Conservation (phyloP, 2,113 vertebrate genomes). For the Poeciliopsis occidentalis region DNA sequence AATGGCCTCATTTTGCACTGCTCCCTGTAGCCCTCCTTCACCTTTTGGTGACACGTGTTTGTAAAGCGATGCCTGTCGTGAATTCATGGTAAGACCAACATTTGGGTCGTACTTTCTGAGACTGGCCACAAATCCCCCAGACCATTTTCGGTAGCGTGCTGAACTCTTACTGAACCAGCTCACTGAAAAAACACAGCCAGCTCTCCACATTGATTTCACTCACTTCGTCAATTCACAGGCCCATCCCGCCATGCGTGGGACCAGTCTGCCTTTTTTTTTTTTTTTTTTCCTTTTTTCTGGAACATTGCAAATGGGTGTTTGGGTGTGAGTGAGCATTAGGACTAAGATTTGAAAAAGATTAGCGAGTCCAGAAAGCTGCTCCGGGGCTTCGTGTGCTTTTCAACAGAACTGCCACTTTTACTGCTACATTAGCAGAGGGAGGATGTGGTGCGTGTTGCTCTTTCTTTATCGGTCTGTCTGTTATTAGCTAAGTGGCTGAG, state of each 20-base stretch:
- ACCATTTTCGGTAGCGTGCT: slow-evolving; percentile 49
- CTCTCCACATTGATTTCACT: slow-evolving; percentile 66
- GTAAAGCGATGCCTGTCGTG: slow-evolving; percentile 5
- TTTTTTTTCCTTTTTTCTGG: slow-evolving; percentile 19
- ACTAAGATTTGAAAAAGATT: slow-evolving; percentile 67
- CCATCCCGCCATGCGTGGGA: slow-evolving; percentile 34
- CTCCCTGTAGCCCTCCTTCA: not conserved
- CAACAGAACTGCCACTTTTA: slow-evolving; percentile 36
- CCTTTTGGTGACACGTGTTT: slow-evolving; percentile 2
- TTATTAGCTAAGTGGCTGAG: slow-evolving; percentile 55
- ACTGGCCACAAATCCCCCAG: slow-evolving; percentile 32
- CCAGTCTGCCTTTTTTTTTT: slow-evolving; percentile 22
- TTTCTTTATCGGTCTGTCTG: slow-evolving; percentile 23
- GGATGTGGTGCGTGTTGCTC: slow-evolving; percentile 35
- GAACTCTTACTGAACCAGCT: slow-evolving; percentile 64
- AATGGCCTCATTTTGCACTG: not conserved
- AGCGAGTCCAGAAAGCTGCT: slow-evolving; percentile 54
- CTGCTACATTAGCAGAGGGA: slow-evolving; percentile 53
- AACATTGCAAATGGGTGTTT: slow-evolving; percentile 61
- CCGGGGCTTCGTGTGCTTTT: slow-evolving; percentile 53
- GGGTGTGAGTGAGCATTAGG: slow-evolving; percentile 70
- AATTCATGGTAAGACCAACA: slow-evolving; percentile 1
- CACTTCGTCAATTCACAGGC: slow-evolving; percentile 54
- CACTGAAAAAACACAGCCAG: slow-evolving; percentile 61
- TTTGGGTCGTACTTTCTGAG: slow-evolving; percentile 37